phyloP scores from a whole-genome alignment of 2,113 vertebrate species.

The Pseudorhombus dupliciocellatus region DNA sequence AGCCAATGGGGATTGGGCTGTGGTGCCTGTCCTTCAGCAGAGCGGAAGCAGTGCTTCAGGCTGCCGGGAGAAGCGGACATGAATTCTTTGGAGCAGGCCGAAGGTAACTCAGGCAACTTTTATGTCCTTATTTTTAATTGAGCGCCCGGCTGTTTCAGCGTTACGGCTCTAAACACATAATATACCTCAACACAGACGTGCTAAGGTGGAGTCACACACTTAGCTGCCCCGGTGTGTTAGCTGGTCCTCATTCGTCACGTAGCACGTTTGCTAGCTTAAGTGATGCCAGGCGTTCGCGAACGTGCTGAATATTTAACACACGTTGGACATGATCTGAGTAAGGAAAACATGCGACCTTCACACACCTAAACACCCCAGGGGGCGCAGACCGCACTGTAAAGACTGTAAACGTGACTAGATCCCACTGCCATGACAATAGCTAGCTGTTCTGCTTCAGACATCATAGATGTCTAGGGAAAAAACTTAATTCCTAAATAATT shows the following conservation, averaged over 20 bases:
- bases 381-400: background rate
- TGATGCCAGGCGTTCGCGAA: background rate
- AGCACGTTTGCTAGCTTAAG: slow-evolving; percentile 54
- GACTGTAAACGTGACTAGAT: background rate
- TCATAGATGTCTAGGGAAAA: no score
- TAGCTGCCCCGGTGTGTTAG: background rate
- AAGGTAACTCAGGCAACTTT: slow-evolving; percentile 81
- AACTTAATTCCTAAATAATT: background rate
- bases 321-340: background rate
- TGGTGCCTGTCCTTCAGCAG: slow-evolving; percentile 20
- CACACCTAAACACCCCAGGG: background rate
- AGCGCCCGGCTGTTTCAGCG: rapidly evolving
- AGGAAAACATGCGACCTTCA: background rate
- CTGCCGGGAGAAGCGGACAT: slow-evolving; percentile 73
- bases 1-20: slow-evolving; percentile 40
- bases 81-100: slow-evolving; percentile 95
- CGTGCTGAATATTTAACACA: background rate
- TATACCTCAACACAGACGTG: rapidly evolving
- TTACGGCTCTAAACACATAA: background rate
- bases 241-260: slow-evolving; percentile 6
- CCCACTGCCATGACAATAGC: background rate
- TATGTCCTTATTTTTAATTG: background rate
- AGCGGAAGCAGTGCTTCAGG: slow-evolving; percentile 17
- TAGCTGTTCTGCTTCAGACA: background rate
- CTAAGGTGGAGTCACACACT: background rate